Conservation (phyloP, 2,113 vertebrate genomes). For the Amblyopsis rosae region DNA sequence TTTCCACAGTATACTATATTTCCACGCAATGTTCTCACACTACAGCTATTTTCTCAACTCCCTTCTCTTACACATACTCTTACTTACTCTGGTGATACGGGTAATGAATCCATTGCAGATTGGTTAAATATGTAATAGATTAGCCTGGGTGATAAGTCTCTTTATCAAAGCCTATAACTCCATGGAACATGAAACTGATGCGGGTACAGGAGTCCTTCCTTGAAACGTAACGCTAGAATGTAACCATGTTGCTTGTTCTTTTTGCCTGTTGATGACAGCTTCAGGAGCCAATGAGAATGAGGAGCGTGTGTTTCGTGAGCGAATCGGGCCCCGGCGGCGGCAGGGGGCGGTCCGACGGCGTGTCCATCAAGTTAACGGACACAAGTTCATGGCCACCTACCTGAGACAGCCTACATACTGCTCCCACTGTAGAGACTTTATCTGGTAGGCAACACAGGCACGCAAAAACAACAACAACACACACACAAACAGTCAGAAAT, state of each 20-base stretch:
- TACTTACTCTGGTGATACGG: too few relatives aligned
- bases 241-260: not conserved
- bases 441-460: constrained; percentile 82
- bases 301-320: constrained; percentile 93
- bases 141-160: not conserved
- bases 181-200: not conserved
- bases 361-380: constrained; percentile 97
- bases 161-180: not conserved
- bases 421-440: constrained; percentile 97
- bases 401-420: constrained; percentile 97
- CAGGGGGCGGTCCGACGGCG: constrained; percentile 95
- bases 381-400: constrained; percentile 99
- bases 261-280: constrained; percentile 41
- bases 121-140: constrained; percentile 2
- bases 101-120: not conserved
- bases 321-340: constrained; percentile 91
- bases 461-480: constrained; percentile 2
- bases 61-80: not conserved
- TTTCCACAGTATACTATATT: too few relatives aligned
- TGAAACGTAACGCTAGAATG: not conserved
- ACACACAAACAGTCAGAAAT: not conserved
- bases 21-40: too few relatives aligned
- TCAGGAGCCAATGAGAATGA: constrained; percentile 92
- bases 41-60: not conserved
- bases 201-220: not conserved